Percentiles rank a stretch among this genome's conserved stretches.
Conservation (phyloP, 2,113 vertebrate genomes). For the Myxocyprinus asiaticus region DNA sequence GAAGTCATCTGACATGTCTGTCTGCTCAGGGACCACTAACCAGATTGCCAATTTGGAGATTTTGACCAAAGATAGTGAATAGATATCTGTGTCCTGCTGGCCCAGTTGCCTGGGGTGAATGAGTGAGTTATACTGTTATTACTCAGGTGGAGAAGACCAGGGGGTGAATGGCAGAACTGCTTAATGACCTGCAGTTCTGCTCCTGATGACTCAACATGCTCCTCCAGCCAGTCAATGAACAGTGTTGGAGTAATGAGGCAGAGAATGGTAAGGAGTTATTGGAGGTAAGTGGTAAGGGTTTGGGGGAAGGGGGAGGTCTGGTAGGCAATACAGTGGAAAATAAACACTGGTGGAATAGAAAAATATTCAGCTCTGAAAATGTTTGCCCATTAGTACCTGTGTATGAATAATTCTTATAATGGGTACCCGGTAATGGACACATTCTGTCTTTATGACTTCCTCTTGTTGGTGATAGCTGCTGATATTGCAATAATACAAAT, state of each 20-base stretch:
- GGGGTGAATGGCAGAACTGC: background rate
- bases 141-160: slow-evolving; percentile 17
- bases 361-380: background rate
- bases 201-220: slow-evolving; percentile 29
- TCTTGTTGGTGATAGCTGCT: too few species aligned
- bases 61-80: slow-evolving; percentile 36
- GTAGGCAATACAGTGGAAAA: background rate
- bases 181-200: slow-evolving; percentile 30
- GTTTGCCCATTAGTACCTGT: background rate
- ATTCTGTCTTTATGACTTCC: too few species aligned
- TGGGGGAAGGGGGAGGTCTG: background rate
- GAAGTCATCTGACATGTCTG: slow-evolving; percentile 43
- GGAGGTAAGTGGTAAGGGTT: background rate
- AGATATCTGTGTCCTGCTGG: slow-evolving; percentile 23
- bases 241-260: slow-evolving; percentile 39
- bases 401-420: background rate
- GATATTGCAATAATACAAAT: too few species aligned
- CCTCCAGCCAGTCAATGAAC: slow-evolving; percentile 36
- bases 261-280: slow-evolving; percentile 30
- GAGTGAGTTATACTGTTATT: slow-evolving; percentile 14
- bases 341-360: background rate
- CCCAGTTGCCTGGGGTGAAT: background rate
- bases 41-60: slow-evolving; percentile 49
- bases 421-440: too few species aligned
- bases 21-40: slow-evolving; percentile 38